Evolutionary conservation across 2,113 vertebrate genomes (phyloP).

Genomic region (Ardeotis arabs): DNA sequence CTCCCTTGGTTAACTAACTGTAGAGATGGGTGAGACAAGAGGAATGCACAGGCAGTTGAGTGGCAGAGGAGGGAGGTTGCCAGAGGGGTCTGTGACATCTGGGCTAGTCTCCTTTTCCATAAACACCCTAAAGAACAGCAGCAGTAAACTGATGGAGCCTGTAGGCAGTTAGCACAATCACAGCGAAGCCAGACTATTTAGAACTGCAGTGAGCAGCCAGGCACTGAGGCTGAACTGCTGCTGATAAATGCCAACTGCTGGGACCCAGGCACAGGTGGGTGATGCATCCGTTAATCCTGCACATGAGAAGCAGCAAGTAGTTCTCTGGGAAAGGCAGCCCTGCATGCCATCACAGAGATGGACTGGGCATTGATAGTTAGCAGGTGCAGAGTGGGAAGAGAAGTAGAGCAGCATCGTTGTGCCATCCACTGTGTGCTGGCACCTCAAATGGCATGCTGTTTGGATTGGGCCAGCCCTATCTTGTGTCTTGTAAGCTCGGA

Average conservation of each 20-base stretch:
- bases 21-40: background rate
- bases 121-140: background rate
- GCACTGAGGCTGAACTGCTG: background rate
- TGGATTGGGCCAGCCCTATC: rapidly evolving
- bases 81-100: background rate
- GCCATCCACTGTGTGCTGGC: background rate
- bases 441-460: rapidly evolving
- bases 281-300: background rate
- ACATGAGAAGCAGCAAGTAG: rapidly evolving
- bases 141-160: too few relatives aligned
- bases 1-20: background rate
- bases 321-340: background rate
- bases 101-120: background rate
- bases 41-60: background rate
- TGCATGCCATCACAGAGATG: rapidly evolving
- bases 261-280: rapidly evolving
- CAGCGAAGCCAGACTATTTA: background rate
- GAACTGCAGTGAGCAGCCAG: background rate
- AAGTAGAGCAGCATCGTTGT: background rate
- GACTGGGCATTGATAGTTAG: background rate
- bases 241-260: background rate
- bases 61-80: background rate
- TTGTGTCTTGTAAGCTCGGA: background rate
- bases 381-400: rapidly evolving
- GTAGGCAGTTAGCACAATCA: too few relatives aligned